Evolutionary conservation across 2,797 vertebrate species (phyloP), one percentile per base, ranked within the genome.

Genomic region (Sebastes trivittatus): DNA sequence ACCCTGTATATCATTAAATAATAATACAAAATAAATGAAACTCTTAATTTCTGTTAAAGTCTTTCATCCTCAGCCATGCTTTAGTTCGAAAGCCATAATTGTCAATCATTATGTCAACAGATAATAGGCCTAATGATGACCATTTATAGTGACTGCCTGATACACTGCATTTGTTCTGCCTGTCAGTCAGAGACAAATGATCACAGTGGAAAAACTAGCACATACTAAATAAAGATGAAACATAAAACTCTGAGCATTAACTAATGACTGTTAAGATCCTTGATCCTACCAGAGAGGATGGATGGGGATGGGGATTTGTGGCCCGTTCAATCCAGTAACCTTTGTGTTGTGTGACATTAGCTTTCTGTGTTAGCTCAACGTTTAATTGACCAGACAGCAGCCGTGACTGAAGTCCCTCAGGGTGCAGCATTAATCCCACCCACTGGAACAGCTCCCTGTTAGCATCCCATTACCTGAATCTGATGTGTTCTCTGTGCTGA

Each of bases 331-430:
- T 82, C 77, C 60, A 5, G 25, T 67, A 72, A 68, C 79, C 79
- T 86, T 72, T 83, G 49, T 74, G 63, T 63, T 80, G 73, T 55
- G 61, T 70, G 72, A 59, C 81, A 55, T 80, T 20, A 66, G 66
- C 46, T 25, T 16, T 63, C 25, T 36, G 72, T 72, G 75, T 85
- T 70, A 9, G 64, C 78, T 68, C 4, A 80, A 69, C 29, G 22
- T 87, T 67, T 78, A 88, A 83, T 72, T 70, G 77, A 76, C 20
- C 70, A 75, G 80, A 83, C 83, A 71, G 80, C 73, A 13, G 74
- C 27, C 20, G 36, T 76, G 85, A 58, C 72, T 55, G 66, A 25
- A 46, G 62, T 20, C 77, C 88, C 78, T 73, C 75, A 23, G 85
- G 87, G 60, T 22, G 78, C 66, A 13, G 34, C 81, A 30, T 76